Evolutionary conservation across 2,888 invertebrate genomes (phyloP), one percentile per base, ranked within the genome.

Genomic region (Aplocera efformata): DNA sequence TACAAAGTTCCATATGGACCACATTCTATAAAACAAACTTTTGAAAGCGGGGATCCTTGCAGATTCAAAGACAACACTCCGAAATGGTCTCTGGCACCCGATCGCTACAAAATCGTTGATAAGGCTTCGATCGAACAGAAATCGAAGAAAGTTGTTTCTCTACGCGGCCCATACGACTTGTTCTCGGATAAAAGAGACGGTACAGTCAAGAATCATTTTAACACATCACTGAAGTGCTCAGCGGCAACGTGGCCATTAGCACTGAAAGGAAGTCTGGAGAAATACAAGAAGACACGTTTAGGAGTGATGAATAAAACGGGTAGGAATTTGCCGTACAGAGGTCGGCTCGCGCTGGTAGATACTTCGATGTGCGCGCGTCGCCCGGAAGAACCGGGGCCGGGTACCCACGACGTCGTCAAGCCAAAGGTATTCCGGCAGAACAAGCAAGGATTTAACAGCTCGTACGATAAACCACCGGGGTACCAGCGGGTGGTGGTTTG

Each of bases 151-250:
- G 0, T 80, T 0, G 74, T 84, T 1, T 85, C 86, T 0, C 48
- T 66, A 10, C 63, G 77, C 20, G 85, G 86, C 0, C 86, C 86
- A 0, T 88, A 86, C 45, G 80, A 85, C 32, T 58, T 86, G 1
- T 86, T 84, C 48, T 89, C 90, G 0, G 91, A 90, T 0, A 74
- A 73, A 20, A 70, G 91, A 30, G 89, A 90, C 49, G 72, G 67
- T 2, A 81, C 89, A 0, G 88, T 90, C 7, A 90, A 89, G 58
- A 90, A 90, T 55, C 82, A 90, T 62, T 90, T 90, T 41, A 77
- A 72, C 7, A 78, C 71, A 5, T 61, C 70, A 6, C 36, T 62
- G 10, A 67, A 49, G 50, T 67, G 67, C 28, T 27, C 59, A 1
- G 73, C 82, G 0, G 60, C 75, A 1, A 74, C 83, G 0, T 88